Percentiles rank a stretch among this genome's conserved stretches.
Conservation (phyloP, 2,888 invertebrate species). For the Troides helena region DNA sequence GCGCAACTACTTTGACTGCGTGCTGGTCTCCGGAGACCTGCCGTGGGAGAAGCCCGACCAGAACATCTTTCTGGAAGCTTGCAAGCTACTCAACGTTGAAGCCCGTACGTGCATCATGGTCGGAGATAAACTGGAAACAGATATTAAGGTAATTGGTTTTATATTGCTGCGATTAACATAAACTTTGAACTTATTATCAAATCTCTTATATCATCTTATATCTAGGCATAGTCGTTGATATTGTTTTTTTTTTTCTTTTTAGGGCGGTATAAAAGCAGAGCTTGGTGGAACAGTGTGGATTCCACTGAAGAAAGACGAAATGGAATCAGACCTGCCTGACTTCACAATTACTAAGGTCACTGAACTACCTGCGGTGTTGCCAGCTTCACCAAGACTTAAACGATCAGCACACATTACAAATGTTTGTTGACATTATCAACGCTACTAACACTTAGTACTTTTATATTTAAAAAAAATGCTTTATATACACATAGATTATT, state of each 20-base stretch:
- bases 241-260: slow-evolving; percentile 32
- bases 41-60: slow-evolving; percentile 93
- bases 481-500: background rate
- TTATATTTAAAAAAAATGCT: background rate
- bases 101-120: slow-evolving; percentile 91
- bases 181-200: background rate
- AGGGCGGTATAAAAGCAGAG: slow-evolving; percentile 88
- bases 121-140: slow-evolving; percentile 93
- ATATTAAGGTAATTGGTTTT: slow-evolving; percentile 82
- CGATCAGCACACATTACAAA: slow-evolving; percentile 45
- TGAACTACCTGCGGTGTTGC: slow-evolving; percentile 82
- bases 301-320: slow-evolving; percentile 79
- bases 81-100: slow-evolving; percentile 86
- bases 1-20: slow-evolving; percentile 87
- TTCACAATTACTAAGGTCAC: slow-evolving; percentile 83
- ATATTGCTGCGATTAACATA: background rate
- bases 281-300: slow-evolving; percentile 91
- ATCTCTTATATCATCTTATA: background rate
- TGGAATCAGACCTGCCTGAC: slow-evolving; percentile 80
- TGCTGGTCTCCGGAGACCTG: slow-evolving; percentile 90
- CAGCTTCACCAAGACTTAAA: slow-evolving; percentile 73
- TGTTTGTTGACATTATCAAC: slow-evolving; percentile 41
- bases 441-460: background rate
- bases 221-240: background rate
- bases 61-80: slow-evolving; percentile 90